Percentiles rank a stretch among this genome's conserved stretches.
phyloP scores from a whole-genome alignment of 2,113 vertebrate species.

The Aix galericulata region DNA sequence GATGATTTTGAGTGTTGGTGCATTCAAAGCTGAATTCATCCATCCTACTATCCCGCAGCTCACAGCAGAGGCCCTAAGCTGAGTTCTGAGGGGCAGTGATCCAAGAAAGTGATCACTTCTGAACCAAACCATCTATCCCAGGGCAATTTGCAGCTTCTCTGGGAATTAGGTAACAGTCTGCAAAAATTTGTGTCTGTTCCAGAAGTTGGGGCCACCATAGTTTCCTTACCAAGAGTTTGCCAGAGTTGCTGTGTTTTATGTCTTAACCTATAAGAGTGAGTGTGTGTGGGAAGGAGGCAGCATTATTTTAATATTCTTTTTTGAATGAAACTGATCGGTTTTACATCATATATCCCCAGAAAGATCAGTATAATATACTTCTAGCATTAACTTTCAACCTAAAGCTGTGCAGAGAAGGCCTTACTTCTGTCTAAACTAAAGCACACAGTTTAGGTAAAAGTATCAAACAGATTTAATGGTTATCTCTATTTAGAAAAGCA shows the following conservation, averaged over 20 bases:
- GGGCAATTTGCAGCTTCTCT: not conserved
- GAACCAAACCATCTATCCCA: not conserved
- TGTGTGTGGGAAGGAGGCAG: not conserved
- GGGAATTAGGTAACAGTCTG: not conserved
- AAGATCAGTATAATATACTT: not conserved
- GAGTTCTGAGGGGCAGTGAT: not conserved
- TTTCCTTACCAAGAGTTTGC: not conserved
- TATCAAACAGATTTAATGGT: not conserved
- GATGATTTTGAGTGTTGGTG: accelerated
- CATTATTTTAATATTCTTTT: not conserved
- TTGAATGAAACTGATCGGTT: not conserved
- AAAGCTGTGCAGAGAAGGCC: not conserved
- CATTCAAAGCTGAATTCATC: not conserved
- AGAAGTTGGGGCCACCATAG: not conserved
- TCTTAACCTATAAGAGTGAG: not conserved
- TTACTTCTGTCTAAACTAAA: not conserved
- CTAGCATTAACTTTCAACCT: not conserved
- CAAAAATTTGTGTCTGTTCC: not conserved
- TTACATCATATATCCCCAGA: not conserved
- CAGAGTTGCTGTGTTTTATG: not conserved
- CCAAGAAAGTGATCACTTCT: not conserved
- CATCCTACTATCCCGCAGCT: not conserved
- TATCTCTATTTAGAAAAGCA: not conserved
- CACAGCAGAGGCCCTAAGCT: not conserved
- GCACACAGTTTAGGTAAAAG: not conserved